phyloP scores from a whole-genome alignment of 2,113 vertebrate species.

The Hystrix cristata region DNA sequence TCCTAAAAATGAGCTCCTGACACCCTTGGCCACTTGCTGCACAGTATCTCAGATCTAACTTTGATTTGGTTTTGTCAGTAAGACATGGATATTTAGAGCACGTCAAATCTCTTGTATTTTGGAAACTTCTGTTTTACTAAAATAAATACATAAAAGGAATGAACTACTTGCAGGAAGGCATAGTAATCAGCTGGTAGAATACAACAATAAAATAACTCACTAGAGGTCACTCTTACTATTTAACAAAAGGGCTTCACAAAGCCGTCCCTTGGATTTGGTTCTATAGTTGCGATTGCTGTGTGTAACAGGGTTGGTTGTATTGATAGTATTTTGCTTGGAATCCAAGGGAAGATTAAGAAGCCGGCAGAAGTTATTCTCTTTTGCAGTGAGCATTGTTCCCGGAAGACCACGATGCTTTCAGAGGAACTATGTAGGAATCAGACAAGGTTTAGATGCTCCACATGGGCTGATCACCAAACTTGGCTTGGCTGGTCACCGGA shows the following conservation, averaged over 20 bases:
- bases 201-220: conserved; percentile 79
- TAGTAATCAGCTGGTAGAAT: conserved; percentile 33
- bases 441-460: background rate
- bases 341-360: background rate
- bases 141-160: background rate
- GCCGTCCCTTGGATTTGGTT: background rate
- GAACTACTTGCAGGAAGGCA: background rate
- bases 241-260: conserved; percentile 58
- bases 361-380: background rate
- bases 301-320: background rate
- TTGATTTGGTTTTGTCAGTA: conserved; percentile 61
- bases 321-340: conserved; percentile 8
- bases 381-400: background rate
- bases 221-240: conserved; percentile 89
- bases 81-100: conserved; percentile 61
- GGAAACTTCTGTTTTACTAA: background rate
- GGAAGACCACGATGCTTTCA: background rate
- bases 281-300: background rate
- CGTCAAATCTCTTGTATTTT: background rate
- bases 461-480: background rate
- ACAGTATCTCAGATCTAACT: conserved; percentile 68
- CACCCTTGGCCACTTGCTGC: conserved; percentile 45
- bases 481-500: background rate
- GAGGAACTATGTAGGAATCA: background rate
- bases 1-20: conserved; percentile 76